phyloP scores from a whole-genome alignment of 2,113 vertebrate genomes.

The Larimichthys crocea region DNA sequence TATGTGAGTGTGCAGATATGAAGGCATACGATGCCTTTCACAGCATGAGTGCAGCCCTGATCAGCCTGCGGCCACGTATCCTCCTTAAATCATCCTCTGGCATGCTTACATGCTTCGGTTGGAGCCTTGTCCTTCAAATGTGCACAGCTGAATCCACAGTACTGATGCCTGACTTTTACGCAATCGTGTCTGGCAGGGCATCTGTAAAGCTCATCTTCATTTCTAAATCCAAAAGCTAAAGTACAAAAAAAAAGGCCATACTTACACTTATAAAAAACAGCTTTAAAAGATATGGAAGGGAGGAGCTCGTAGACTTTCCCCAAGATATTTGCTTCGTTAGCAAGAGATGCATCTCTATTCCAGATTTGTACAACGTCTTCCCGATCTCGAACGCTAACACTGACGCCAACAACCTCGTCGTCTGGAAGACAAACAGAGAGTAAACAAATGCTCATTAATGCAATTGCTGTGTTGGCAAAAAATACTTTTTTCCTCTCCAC shows the following conservation, averaged over 20 bases:
- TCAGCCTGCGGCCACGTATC: slow-evolving; percentile 1
- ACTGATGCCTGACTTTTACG: neutral
- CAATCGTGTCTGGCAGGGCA: neutral
- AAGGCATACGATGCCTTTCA: neutral
- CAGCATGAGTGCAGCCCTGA: neutral
- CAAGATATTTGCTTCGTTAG: slow-evolving; percentile 91
- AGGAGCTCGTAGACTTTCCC: slow-evolving; percentile 94
- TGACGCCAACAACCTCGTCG: slow-evolving; percentile 96
- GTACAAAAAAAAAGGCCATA: slow-evolving; percentile 49
- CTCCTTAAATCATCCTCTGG: slow-evolving; percentile 21
- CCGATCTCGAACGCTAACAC: slow-evolving; percentile 92
- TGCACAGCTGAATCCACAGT: neutral
- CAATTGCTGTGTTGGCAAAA: neutral
- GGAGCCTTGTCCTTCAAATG: neutral
- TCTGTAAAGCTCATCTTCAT: neutral
- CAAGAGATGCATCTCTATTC: slow-evolving; percentile 92
- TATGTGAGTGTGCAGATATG: neutral
- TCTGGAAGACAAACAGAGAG: slow-evolving; percentile 76
- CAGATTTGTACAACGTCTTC: slow-evolving; percentile 96
- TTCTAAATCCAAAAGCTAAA: neutral
- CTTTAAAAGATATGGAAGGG: slow-evolving; percentile 92
- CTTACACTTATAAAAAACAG: slow-evolving; percentile 98
- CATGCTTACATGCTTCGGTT: neutral
- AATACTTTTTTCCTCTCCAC: neutral
- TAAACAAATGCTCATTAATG: neutral